Evolutionary conservation across 2,113 vertebrate genomes (phyloP), one percentile per base, ranked within the genome.

Genomic region (Heptranchias perlo): DNA sequence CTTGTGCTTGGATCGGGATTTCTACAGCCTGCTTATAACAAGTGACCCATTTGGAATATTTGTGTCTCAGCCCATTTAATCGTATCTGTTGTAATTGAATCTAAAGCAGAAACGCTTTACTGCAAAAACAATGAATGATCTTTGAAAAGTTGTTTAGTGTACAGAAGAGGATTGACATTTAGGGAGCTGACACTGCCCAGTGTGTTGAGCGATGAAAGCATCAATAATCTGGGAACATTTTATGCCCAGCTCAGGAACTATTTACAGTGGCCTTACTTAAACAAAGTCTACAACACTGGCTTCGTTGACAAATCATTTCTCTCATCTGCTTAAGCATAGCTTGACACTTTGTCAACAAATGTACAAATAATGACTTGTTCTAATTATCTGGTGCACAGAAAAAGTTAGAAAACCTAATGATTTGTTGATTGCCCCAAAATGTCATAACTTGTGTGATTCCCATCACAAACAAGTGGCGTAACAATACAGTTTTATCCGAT

Each of bases 1-100:
- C 10, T 54, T 89, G 49, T 89, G 86, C 23, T 89, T 54, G 49
- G 49, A 7, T 54, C 21, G 23, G 25, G 86, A 89, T 89, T 89
- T 78, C 14, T 78, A 18, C 13, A 78, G n/a, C 11, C 49, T 94
- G 92, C 61, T 65, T 94, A 7, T 58, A 47, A 62, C 25, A 23
- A 95, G 64, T 49, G 62, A 94, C 39, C 21, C 44, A 47, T 69
- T 95, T 95, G 93, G 93, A 11, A 95, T 67, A 95, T 67, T 95
- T 95, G 64, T 49, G 62, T 25, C 58, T 21, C 21, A 28, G 6
- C 61, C 18, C 18, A 94, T 44, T 94, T 39, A 64, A 49, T 49
- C 54, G 8, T 16, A 89, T 92, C 35, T 62, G 54, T 92, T 62
- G 35, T 35, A 18, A 92, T 5, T 92, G 13, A 92, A 92, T 35